Evolutionary conservation across 2,113 vertebrate genomes (phyloP).

Genomic region (Pipra filicauda): DNA sequence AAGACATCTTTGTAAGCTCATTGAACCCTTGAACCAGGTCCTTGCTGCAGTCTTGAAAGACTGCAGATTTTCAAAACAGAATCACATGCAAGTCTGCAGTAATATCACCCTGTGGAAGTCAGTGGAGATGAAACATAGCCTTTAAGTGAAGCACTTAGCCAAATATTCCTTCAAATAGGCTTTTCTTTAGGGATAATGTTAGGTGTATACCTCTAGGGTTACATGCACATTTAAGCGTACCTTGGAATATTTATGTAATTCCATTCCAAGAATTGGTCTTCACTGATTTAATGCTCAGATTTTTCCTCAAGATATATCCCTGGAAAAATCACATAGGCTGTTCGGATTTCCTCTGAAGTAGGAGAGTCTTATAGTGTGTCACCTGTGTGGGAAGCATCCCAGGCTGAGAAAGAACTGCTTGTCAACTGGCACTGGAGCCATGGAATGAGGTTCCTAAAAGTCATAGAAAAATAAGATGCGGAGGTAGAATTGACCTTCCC

Average conservation of each 20-base stretch:
- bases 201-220: background rate
- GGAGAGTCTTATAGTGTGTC: background rate
- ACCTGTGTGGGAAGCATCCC: background rate
- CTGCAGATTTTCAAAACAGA: background rate
- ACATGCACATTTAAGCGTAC: background rate
- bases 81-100: background rate
- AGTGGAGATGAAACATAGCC: background rate
- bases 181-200: background rate
- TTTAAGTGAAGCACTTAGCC: background rate
- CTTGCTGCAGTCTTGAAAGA: background rate
- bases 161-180: background rate
- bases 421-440: accelerated
- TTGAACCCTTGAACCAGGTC: background rate
- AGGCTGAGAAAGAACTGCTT: background rate
- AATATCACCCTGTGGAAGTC: background rate
- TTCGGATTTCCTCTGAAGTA: background rate
- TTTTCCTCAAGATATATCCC: background rate
- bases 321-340: background rate
- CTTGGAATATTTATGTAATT: background rate
- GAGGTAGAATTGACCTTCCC: background rate
- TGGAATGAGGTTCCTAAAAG: background rate
- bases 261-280: background rate
- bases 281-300: background rate
- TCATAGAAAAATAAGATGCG: background rate
- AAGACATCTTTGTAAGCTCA: background rate